Base-by-base conservation (phyloP, 2,113 vertebrate genomes). In the Dromaius novaehollandiae region DNA sequence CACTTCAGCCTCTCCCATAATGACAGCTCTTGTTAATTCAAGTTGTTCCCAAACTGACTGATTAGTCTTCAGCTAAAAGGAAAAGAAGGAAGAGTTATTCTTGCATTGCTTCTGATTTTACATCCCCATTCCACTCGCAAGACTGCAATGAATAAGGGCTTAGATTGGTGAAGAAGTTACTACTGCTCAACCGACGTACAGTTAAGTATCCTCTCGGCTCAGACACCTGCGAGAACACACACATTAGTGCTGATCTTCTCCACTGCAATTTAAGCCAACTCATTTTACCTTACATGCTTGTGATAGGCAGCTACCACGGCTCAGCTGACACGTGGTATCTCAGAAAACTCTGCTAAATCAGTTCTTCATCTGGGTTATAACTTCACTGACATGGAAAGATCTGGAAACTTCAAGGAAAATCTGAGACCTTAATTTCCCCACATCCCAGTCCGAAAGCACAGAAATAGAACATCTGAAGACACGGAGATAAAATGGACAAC, bases 1-100 rank as follows among this genome's bases (percentile, higher is more conserved):
- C 77, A 98, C 98, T 1, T 98, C 98, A 2, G 98, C 98, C 97
- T 99, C 99, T 80, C 99, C 99, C 99, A 99, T 99, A 74, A 99
- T 98, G 50, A 98, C 94, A 19, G 98, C 99, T 69, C 96, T 98
- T 9, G 99, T 98, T 51, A 98, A 87, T 12, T 98, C 96, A 86
- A 99, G 96, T 79, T 99, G 99, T 0, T 97, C 98, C 98, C 99
- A 98, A 30, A 99, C 97, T 0, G 99, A 98, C 6, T 98, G 98
- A 93, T 99, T 99, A 0, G 99, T 99, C 94, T 99, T 99, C 98
- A 99, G 96, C 99, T 99, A 95, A 1, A 84, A 93, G 70, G 50
- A 86, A 95, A 60, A 53, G 48, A n/a, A 92, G 36, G n/a, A 51
- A 70, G 9, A 55, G 58, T 90, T 50, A 87, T 68, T 88, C 73